Conservation (phyloP, 1,140 invertebrate genomes). For the Diorhabda sublineata region DNA sequence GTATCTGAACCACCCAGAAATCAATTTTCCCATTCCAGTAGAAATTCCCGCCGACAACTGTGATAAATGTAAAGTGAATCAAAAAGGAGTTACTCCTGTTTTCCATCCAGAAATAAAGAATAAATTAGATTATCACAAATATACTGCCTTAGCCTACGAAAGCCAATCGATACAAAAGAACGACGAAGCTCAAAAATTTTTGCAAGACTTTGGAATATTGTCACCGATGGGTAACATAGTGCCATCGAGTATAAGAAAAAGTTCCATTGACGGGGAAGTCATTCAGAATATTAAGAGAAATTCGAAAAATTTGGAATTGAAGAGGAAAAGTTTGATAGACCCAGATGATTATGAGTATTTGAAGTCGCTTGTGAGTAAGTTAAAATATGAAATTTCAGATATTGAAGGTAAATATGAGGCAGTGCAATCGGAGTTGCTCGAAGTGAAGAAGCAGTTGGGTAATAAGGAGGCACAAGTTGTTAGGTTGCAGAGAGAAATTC, state of each 20-base stretch:
- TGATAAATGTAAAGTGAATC: conserved; percentile 16
- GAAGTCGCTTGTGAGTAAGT: conserved; percentile 42
- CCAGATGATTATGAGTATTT: conserved; percentile 40
- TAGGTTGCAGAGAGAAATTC: conserved; percentile 56
- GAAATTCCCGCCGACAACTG: conserved; percentile 29
- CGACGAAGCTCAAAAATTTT: conserved; percentile 39
- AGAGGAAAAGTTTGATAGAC: conserved; percentile 24
- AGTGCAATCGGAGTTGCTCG: conserved; percentile 42
- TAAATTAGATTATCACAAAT: conserved; percentile 40
- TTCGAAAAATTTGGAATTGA: conserved; percentile 30
- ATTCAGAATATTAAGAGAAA: conserved; percentile 33
- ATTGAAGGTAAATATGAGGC: conserved; percentile 41
- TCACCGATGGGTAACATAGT: conserved; percentile 46
- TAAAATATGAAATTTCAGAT: conserved; percentile 46
- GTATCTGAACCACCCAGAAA: conserved; percentile 40
- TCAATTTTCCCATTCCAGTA: conserved; percentile 39
- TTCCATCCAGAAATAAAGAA: conserved; percentile 36
- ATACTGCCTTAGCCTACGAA: conserved; percentile 28
- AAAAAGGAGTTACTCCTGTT: conserved; percentile 24
- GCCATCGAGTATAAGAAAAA: conserved; percentile 25
- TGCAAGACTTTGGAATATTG: conserved; percentile 42
- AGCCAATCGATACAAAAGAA: conserved; percentile 7
- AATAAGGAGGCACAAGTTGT: conserved; percentile 48
- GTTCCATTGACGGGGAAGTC: conserved; percentile 24
- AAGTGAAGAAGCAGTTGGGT: conserved; percentile 44